phyloP scores from a whole-genome alignment of 1,140 invertebrate genomes.

The Musca vetustissima region DNA sequence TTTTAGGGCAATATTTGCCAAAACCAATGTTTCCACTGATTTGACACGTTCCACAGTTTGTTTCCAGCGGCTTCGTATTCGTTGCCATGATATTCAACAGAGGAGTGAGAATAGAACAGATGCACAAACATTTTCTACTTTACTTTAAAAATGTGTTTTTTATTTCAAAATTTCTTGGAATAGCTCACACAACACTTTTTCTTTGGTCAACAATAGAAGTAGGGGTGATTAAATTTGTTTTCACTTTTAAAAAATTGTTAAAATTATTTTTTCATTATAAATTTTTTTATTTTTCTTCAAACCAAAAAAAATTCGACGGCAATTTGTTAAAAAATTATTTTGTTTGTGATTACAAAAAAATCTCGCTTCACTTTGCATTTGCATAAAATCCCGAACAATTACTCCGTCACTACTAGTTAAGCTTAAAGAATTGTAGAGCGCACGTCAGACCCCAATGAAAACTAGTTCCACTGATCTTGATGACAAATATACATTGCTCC shows the following conservation, averaged over 20 bases:
- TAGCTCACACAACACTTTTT: too few species aligned
- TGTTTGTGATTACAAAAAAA: too few species aligned
- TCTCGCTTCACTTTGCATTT: not conserved
- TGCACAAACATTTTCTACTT: not conserved
- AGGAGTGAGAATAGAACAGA: not conserved
- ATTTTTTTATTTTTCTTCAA: too few species aligned
- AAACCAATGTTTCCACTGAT: constrained; percentile 51
- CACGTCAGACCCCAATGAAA: constrained; percentile 24
- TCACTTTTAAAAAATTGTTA: too few species aligned
- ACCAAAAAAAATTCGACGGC: constrained; percentile 12
- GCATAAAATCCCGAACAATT: too few species aligned
- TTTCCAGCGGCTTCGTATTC: constrained; percentile 12
- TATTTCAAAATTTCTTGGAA: too few species aligned
- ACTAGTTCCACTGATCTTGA: constrained; percentile 26
- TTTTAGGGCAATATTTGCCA: constrained; percentile 51
- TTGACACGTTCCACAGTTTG: constrained; percentile 38
- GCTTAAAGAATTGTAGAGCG: constrained; percentile 8
- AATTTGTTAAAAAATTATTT: not conserved
- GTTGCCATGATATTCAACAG: constrained; percentile 19
- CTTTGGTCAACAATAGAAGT: too few species aligned
- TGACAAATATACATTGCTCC: constrained; percentile 27
- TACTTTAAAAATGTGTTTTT: not conserved
- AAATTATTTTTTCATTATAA: not conserved
- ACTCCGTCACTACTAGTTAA: not conserved
- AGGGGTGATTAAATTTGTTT: too few species aligned